Evolutionary conservation across 2,113 vertebrate genomes (phyloP).

Genomic region (Nycticryphes semicollaris): DNA sequence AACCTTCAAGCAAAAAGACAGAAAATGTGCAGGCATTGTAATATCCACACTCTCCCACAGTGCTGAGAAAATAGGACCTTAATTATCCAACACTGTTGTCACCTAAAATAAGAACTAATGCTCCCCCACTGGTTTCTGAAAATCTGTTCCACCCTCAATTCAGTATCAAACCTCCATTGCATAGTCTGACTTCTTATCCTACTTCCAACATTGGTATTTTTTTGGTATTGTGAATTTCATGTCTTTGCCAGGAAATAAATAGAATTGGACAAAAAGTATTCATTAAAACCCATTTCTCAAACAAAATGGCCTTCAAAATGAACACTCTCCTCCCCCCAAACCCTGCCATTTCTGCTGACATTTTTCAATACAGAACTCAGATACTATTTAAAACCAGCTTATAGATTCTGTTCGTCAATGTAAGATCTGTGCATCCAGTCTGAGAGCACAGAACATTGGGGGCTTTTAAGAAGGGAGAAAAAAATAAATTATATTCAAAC

Average conservation of each 20-base stretch:
- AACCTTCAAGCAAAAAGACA: conserved; percentile 58
- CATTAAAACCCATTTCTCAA: conserved; percentile 17
- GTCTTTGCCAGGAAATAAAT: conserved; percentile 2
- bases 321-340: background rate
- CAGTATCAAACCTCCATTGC: background rate
- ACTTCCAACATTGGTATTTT: background rate
- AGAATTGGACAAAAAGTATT: background rate
- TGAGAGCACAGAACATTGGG: background rate
- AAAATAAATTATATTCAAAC: background rate
- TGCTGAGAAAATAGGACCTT: conserved; percentile 63
- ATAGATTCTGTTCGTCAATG: background rate
- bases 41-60: conserved; percentile 66
- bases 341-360: background rate
- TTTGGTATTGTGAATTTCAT: background rate
- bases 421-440: background rate
- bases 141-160: conserved; percentile 15
- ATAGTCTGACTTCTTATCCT: background rate
- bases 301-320: background rate
- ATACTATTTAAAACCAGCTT: background rate
- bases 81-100: conserved; percentile 62
- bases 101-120: conserved; percentile 47
- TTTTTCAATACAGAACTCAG: background rate
- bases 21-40: conserved; percentile 69
- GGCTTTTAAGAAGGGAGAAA: background rate
- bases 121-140: conserved; percentile 49